phyloP scores from a whole-genome alignment of 2,113 vertebrate genomes.

The Microcebus jonahi region DNA sequence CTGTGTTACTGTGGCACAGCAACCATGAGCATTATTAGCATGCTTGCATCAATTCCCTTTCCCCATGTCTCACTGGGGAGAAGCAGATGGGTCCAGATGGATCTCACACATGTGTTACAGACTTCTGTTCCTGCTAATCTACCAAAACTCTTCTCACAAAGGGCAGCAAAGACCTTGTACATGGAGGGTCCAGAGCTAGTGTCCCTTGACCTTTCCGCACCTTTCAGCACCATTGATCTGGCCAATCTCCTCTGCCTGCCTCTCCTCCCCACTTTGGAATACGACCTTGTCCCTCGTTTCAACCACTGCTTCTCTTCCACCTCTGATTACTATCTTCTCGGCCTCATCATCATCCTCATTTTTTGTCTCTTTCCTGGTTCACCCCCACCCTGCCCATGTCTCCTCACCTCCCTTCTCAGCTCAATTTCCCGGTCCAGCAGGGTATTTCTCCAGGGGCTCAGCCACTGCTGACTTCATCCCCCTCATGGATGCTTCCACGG shows the following conservation, averaged over 20 bases:
- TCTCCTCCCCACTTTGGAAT: neutral
- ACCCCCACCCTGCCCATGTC: fast-evolving
- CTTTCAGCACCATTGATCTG: neutral
- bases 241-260: neutral
- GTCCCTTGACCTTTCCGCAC: neutral
- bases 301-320: neutral
- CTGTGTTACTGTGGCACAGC: fast-evolving
- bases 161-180: neutral
- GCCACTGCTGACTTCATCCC: neutral
- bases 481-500: neutral
- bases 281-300: neutral
- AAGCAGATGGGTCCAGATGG: neutral
- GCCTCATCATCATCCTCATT: neutral
- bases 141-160: neutral
- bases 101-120: neutral
- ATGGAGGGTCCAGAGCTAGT: too few relatives aligned
- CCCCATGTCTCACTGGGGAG: neutral
- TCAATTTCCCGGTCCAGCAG: too few relatives aligned
- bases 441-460: neutral
- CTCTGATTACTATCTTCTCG: neutral
- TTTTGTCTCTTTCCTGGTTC: neutral
- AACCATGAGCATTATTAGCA: neutral
- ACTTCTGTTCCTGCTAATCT: neutral
- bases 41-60: neutral
- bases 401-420: neutral